Evolutionary conservation across 2,888 invertebrate species (phyloP).

Genomic region (Leuctra nigra): DNA sequence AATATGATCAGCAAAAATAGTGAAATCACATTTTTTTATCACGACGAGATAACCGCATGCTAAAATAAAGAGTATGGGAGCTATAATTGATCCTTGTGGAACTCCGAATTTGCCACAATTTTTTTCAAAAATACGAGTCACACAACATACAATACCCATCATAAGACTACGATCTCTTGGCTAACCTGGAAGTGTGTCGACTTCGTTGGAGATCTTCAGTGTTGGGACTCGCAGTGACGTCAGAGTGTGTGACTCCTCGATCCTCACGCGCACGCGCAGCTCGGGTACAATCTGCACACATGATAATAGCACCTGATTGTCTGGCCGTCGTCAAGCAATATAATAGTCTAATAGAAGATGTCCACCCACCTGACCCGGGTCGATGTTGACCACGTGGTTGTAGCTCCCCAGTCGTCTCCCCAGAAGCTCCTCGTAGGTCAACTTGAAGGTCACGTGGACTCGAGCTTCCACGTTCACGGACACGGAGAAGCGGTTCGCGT

Average conservation of each 20-base stretch:
- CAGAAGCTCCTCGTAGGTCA: slow-evolving; percentile 43
- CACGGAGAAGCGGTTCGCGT: slow-evolving; percentile 37
- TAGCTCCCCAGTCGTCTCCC: slow-evolving; percentile 38
- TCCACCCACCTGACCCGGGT: slow-evolving; percentile 36
- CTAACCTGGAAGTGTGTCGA: too few relatives aligned
- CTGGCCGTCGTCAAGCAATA: background rate
- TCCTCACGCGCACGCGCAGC: background rate
- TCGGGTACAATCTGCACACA: background rate
- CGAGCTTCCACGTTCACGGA: slow-evolving; percentile 38
- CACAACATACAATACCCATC: too few relatives aligned
- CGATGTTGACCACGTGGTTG: slow-evolving; percentile 40
- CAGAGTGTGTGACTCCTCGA: background rate
- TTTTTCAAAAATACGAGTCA: too few relatives aligned
- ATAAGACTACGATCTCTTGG: too few relatives aligned
- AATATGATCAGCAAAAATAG: too few relatives aligned
- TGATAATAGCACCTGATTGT: background rate
- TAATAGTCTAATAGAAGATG: slow-evolving; percentile 7
- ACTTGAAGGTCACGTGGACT: slow-evolving; percentile 38
- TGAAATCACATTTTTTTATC: too few relatives aligned
- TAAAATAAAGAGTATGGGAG: too few relatives aligned
- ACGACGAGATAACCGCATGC: too few relatives aligned
- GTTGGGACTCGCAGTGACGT: too few relatives aligned
- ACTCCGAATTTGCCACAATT: too few relatives aligned
- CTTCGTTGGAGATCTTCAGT: too few relatives aligned
- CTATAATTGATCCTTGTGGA: too few relatives aligned